A percentile compares a stretch with the other conserved stretches of the same genome.
phyloP scores from a whole-genome alignment of 2,888 invertebrate species.

The Acleris sparsana region DNA sequence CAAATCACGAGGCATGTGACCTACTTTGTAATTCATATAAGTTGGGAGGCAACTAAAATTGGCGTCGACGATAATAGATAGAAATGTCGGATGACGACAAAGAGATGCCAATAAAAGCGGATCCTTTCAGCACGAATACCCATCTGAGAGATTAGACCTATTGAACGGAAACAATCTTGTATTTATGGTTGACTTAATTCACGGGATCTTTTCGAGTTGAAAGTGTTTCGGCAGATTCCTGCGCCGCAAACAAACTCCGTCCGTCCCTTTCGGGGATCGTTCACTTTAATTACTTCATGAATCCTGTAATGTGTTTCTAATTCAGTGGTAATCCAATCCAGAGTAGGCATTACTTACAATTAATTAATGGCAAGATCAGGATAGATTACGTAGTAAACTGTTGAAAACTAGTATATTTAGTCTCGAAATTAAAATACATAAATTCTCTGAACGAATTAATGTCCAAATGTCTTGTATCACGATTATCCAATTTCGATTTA shows the following conservation, averaged over 20 bases:
- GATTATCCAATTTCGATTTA: neutral
- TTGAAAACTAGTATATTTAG: too few relatives aligned
- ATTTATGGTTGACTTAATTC: slow-evolving; percentile 73
- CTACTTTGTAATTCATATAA: slow-evolving; percentile 23
- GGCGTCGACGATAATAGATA: slow-evolving; percentile 42
- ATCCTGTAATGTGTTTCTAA: neutral
- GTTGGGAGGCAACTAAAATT: neutral
- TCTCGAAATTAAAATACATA: neutral
- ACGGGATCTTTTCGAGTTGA: slow-evolving; percentile 36
- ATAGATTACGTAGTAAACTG: neutral
- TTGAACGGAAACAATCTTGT: slow-evolving; percentile 81
- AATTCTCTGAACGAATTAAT: neutral
- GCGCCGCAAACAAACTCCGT: slow-evolving; percentile 42
- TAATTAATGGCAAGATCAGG: too few relatives aligned
- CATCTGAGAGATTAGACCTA: slow-evolving; percentile 78
- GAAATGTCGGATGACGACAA: slow-evolving; percentile 69
- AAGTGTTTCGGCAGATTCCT: slow-evolving; percentile 56
- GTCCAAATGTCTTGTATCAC: neutral
- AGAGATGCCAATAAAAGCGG: slow-evolving; percentile 76
- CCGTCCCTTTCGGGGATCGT: slow-evolving; percentile 5
- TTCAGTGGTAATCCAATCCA: neutral
- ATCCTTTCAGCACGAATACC: slow-evolving; percentile 78
- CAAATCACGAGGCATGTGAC: neutral
- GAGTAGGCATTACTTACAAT: too few relatives aligned
- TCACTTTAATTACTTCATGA: slow-evolving; percentile 17